A percentile compares a stretch with the other conserved stretches of the same genome.
These are phyloP conservation scores for Pogonomyrmex barbatus DNA, from an alignment of 1,140 invertebrate species.

Conservation along the genomic window DNA sequence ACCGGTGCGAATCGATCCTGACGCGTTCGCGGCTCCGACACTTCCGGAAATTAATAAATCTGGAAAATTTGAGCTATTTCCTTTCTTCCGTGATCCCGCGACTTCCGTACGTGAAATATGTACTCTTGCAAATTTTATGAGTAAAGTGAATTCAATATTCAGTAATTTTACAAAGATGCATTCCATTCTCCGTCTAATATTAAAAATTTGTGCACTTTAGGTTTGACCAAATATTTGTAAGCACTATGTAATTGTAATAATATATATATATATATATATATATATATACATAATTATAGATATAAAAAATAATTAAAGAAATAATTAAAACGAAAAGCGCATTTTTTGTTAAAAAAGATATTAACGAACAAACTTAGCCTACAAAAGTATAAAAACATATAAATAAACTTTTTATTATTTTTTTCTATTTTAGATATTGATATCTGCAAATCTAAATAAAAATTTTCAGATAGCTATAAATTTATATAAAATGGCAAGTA, in stretches of 20 bases:
- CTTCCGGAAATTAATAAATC: conserved; percentile 67
- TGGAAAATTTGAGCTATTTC: conserved; percentile 57
- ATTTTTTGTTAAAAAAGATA: not conserved
- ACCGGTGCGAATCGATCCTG: conserved; percentile 74
- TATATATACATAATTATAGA: not conserved
- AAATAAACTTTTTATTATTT: not conserved
- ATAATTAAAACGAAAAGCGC: not conserved
- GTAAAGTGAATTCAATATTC: conserved; percentile 17
- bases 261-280: not conserved
- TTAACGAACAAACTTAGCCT: not conserved
- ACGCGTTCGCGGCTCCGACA: conserved; percentile 33
- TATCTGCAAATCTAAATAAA: not conserved
- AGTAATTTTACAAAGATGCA: not conserved
- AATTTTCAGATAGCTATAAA: not conserved
- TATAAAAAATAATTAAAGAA: conserved; percentile 1
- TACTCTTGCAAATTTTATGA: conserved; percentile 29
- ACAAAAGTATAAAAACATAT: not conserved
- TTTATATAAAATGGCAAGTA: not conserved
- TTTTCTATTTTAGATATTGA: conserved; percentile 8
- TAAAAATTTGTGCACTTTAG: not conserved
- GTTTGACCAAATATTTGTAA: conserved; percentile 1
- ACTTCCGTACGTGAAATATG: not conserved
- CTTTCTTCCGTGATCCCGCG: conserved; percentile 1
- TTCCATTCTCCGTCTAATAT: not conserved
- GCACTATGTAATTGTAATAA: not conserved